A percentile compares a stretch with the other conserved stretches of the same genome.
Evolutionary conservation across 2,113 vertebrate genomes (phyloP).

Genomic region (Hippolais icterina): DNA sequence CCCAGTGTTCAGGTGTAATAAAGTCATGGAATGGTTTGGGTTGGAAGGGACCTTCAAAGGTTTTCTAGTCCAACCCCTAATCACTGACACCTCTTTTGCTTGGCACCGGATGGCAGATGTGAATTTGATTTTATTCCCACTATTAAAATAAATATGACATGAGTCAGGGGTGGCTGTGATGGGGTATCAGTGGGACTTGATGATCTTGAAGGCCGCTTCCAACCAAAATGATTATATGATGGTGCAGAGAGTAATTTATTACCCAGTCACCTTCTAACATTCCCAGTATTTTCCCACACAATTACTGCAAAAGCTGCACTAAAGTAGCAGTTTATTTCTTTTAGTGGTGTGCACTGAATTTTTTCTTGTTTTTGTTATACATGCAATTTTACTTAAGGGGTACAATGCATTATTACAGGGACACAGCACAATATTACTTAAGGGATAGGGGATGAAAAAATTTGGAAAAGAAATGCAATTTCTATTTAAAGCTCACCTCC

Average conservation of each 20-base stretch:
- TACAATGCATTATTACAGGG: neutral
- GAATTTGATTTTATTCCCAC: neutral
- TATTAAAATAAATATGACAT: neutral
- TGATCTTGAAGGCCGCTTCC: neutral
- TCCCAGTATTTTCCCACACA: neutral
- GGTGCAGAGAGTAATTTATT: neutral
- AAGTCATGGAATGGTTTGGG: neutral
- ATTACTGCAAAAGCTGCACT: neutral
- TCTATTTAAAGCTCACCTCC: neutral
- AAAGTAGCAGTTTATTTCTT: neutral
- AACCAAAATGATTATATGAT: neutral
- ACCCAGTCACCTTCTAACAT: neutral
- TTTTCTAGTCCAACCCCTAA: too few relatives aligned
- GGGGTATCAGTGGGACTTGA: neutral
- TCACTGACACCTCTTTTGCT: neutral
- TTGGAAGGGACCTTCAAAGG: neutral
- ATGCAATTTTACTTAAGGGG: neutral
- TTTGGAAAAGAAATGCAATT: neutral
- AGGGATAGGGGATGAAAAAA: neutral
- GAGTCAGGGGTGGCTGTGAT: neutral
- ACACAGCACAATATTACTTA: neutral
- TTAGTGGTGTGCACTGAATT: neutral
- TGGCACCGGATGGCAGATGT: neutral
- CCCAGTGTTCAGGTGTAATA: neutral
- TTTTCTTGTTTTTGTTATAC: neutral